Conservation (phyloP, 2,797 vertebrate genomes). For the Macropus fuliginosus region DNA sequence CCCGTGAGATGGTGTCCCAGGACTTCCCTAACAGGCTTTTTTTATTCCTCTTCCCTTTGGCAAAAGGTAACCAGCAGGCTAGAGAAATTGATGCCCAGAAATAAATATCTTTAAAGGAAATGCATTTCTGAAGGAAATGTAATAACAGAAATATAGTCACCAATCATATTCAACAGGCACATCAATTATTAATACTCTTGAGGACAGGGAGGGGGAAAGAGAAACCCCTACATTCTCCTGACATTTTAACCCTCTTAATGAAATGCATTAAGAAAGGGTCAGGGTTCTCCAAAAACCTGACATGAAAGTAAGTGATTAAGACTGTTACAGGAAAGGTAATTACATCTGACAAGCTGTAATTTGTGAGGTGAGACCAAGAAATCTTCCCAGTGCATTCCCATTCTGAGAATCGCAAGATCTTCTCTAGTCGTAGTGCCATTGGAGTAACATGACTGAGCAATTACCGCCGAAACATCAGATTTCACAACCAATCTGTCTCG, state of each 20-base stretch:
- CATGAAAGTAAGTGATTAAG: constrained; percentile 55
- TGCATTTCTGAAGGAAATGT: constrained; percentile 2
- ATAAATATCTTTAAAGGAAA: constrained; percentile 33
- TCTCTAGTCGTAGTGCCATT: constrained; percentile 11
- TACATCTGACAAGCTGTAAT: constrained; percentile 55
- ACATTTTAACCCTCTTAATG: constrained; percentile 50
- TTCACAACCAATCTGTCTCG: constrained; percentile 43
- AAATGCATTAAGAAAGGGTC: constrained; percentile 51
- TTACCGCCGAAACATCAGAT: constrained; percentile 56
- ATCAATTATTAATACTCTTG: constrained; percentile 1
- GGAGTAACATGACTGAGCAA: constrained; percentile 47
- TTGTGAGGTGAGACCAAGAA: constrained; percentile 47
- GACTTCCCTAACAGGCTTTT: neutral
- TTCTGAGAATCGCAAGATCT: constrained; percentile 45
- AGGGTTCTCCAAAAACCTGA: constrained; percentile 51
- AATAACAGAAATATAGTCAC: neutral
- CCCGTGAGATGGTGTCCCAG: neutral
- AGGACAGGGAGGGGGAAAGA: neutral
- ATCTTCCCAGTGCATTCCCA: constrained; percentile 46
- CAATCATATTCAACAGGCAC: neutral
- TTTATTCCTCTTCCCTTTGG: neutral
- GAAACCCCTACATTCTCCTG: neutral
- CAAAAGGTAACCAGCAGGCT: neutral
- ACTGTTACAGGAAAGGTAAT: constrained; percentile 62
- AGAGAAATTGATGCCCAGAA: neutral